Base-by-base conservation (phyloP, 2,113 vertebrate genomes). In the Anoplopoma fimbria region DNA sequence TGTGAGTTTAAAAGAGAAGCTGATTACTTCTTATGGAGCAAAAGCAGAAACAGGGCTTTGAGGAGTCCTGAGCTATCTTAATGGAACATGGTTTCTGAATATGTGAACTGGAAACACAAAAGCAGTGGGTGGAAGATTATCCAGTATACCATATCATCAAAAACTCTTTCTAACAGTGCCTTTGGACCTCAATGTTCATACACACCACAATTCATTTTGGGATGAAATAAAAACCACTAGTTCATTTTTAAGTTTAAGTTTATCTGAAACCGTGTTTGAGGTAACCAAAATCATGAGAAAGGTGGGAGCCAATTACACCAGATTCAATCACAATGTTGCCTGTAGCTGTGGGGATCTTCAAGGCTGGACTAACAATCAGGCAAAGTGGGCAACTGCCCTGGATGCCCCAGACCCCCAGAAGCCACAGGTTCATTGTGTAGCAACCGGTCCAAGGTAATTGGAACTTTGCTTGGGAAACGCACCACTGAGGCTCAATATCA, bases 11-110 rank as follows among this genome's bases (percentile, higher is more conserved):
- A 72, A 31, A 36, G 36, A 82, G 13, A 69, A 62, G 58, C n/a
- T 25, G 57, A 69, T 69, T 74, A 64, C 17, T 38, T 76, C 68
- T 70, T 42, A 19, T 3, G 40, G 27, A 78, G 40, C 13, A 71
- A 38, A 36, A 51, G 6, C 21, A 33, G 47, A 49, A 69, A 70
- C 25, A 62, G 14, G 4, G 21, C 36, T 72, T 80, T 76, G 34
- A 79, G 76, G 55, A 73, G 7, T 45, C 4, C 49, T n/a, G 25
- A 80, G 72, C 3, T 9, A 21, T 36, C 21, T 0, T 64, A 27
- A 78, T 69, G 31, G 17, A 75, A 64, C 5, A 23, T 51, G 40
- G 21, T 69, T 12, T 63, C 15, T 82, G 75, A n/a, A 9, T 1
- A 34, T 33, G 5, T 47, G 17, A 19, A 29, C n/a, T 49, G 31